Evolutionary conservation across 2,797 vertebrate species (phyloP), one percentile per base, ranked within the genome.

Genomic region (Myiothlypis coronata): DNA sequence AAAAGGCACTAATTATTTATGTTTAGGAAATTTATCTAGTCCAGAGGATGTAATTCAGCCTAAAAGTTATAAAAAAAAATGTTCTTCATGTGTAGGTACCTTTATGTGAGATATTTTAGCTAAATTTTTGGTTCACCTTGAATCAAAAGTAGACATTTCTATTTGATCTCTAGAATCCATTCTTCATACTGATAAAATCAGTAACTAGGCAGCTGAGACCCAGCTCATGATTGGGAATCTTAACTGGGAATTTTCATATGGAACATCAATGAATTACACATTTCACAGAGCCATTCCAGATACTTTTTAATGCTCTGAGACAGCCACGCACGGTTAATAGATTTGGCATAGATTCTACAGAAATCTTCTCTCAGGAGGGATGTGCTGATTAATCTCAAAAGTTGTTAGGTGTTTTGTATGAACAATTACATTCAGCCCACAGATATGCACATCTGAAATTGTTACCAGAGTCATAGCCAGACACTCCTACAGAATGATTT

Each of bases 31-130:
- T 78, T 20, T 63, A 46, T 18, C 2, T 26, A n/a, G 6, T 26
- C n/a, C 47, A 75, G 39, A 57, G 6, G 8, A 32, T 34, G 18
- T 4, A 55, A 43, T 77, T 56, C 20, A 74, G 12, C 12, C 6
- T 43, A 41, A 16, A 75, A 43, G 4, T 12, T 35, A 21, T 26
- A 5, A 2, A 17, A 9, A 9, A 56, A 76, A 43, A 4, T 14
- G 0, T 30, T 57, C 8, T 55, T 3, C 5, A 5, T 16, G 2
- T 17, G 2, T 59, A n/a, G 3, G 8, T 49, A 41, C 2, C 10
- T 39, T 56, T 82, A 24, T 5, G 11, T 64, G 60, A 81, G 23
- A 16, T 52, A 37, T 9, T 68, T 55, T n/a, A 30, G 6, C 23
- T 23, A 76, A 30, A 4, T 37, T 67, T 49, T 63, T 19, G 28